Evolutionary conservation across 2,113 vertebrate genomes (phyloP).

Genomic region (Siphamia tubifer): DNA sequence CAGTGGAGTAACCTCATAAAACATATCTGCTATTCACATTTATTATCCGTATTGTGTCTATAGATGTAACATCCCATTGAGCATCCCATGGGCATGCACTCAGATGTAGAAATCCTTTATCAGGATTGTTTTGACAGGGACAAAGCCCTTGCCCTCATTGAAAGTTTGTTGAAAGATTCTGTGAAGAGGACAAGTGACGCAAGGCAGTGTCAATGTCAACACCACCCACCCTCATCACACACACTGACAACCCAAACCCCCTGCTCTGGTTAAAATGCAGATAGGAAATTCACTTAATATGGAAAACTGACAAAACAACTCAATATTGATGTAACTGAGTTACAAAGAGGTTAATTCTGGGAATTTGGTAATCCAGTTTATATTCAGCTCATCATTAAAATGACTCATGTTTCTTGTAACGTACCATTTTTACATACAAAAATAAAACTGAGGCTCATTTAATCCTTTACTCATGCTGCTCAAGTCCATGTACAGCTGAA

Average conservation of each 20-base stretch:
- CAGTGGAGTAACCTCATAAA: background rate
- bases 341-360: background rate
- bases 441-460: no score
- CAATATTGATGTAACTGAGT: background rate
- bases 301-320: background rate
- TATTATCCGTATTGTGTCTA: no score
- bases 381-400: background rate
- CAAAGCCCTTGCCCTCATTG: background rate
- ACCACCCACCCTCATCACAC: background rate
- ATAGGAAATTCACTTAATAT: background rate
- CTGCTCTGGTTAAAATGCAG: background rate
- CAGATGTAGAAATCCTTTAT: background rate
- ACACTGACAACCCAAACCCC: background rate
- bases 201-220: background rate
- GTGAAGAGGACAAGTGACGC: background rate
- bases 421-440: no score
- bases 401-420: no score
- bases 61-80: background rate
- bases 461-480: no score
- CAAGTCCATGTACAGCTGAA: background rate
- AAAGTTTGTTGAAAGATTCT: slow-evolving; percentile 6
- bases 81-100: no score
- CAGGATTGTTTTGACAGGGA: background rate
- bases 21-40: no score
- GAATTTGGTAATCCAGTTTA: background rate